Evolutionary conservation across 1,140 invertebrate species (phyloP).

Genomic region (Drosophila lowei): DNA sequence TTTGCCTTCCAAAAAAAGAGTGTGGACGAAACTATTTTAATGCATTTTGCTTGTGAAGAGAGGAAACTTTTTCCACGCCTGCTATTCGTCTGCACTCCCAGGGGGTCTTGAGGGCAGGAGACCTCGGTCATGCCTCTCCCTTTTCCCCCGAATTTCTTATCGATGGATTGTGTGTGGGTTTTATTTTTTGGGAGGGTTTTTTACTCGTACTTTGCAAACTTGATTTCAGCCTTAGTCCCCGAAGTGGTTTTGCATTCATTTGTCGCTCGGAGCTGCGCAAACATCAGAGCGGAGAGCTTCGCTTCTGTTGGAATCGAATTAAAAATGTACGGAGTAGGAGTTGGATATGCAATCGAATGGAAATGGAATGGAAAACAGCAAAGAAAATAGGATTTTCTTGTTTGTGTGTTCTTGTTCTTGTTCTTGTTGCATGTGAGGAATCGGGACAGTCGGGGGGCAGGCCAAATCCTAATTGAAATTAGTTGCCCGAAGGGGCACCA

Average conservation of each 20-base stretch:
- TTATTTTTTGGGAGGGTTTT: background rate
- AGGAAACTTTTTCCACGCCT: constrained; percentile 7
- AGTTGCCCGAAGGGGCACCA: constrained; percentile 8
- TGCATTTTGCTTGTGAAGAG: constrained; percentile 47
- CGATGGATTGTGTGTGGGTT: constrained; percentile 20
- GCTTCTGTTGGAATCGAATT: constrained; percentile 48
- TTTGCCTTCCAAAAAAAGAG: background rate
- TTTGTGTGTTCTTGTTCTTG: no score
- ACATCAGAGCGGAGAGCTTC: constrained; percentile 9
- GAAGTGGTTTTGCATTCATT: constrained; percentile 19
- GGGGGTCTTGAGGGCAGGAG: background rate
- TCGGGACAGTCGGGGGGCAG: no score
- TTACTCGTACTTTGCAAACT: constrained; percentile 15
- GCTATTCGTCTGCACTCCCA: background rate
- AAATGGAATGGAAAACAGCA: constrained; percentile 15
- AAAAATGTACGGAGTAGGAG: constrained; percentile 43
- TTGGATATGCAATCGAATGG: constrained; percentile 2
- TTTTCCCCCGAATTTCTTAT: constrained; percentile 29
- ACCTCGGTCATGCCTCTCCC: constrained; percentile 8
- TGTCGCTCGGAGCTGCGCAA: no score
- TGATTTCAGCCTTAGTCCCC: constrained; percentile 29
- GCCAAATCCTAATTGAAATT: constrained; percentile 47
- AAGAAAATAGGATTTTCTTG: background rate
- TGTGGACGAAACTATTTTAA: constrained; percentile 37
- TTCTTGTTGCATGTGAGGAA: background rate